Conservation (phyloP, 53 echinoderm and acorn worm genomes). For the Astropecten irregularis region DNA sequence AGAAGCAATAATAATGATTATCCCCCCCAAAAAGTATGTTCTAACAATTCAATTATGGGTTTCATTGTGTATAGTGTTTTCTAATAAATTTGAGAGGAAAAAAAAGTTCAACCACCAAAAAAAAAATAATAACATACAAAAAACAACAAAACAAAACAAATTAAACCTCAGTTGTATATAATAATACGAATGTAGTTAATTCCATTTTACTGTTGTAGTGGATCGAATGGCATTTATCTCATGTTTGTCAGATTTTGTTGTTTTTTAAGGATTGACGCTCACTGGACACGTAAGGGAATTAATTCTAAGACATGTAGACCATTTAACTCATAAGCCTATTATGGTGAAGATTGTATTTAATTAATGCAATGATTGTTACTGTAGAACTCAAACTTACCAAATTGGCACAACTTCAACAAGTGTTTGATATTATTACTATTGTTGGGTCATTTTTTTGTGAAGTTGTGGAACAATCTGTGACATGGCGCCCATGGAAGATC, state of each 20-base stretch:
- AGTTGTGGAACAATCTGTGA: too few species aligned
- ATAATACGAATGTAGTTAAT: neutral
- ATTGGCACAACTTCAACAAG: too few species aligned
- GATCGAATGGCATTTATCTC: neutral
- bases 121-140: neutral
- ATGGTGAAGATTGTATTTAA: neutral
- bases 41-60: conserved; percentile 7
- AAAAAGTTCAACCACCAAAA: neutral
- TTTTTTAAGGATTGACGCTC: too few species aligned
- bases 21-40: conserved; percentile 21
- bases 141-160: neutral
- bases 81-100: conserved; percentile 2
- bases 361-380: neutral
- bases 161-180: neutral
- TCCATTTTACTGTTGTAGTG: conserved; percentile 13
- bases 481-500: too few species aligned
- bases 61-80: conserved; percentile 49
- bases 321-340: neutral
- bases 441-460: too few species aligned
- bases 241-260: neutral
- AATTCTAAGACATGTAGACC: neutral
- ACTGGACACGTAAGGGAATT: too few species aligned
- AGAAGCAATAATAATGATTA: conserved; percentile 51
- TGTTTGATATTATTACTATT: too few species aligned
- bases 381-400: neutral